Evolutionary conservation across 2,113 vertebrate genomes (phyloP).

Genomic region (Probosciger aterrimus): DNA sequence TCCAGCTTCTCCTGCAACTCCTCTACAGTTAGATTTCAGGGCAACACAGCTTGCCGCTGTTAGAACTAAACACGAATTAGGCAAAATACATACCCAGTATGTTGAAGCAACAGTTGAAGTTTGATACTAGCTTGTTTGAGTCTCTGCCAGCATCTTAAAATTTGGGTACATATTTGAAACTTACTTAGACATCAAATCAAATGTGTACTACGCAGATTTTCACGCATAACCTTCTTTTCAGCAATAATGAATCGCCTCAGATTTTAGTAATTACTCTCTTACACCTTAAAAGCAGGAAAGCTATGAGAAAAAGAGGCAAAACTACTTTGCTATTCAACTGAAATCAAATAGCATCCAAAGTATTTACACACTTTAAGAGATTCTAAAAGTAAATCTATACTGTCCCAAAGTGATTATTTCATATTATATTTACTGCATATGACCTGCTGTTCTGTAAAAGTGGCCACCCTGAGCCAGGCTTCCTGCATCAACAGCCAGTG

Average conservation of each 20-base stretch:
- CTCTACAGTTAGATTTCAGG: neutral
- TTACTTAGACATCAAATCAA: neutral
- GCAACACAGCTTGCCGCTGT: neutral
- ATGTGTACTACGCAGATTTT: neutral
- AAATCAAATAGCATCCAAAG: neutral
- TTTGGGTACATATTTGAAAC: neutral
- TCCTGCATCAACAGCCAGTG: neutral
- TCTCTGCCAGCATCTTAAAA: neutral
- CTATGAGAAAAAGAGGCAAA: neutral
- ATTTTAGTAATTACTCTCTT: conserved; percentile 2
- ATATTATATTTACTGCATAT: neutral
- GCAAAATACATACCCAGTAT: neutral
- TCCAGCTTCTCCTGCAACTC: neutral
- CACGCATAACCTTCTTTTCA: neutral
- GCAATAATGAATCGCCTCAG: neutral
- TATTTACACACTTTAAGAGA: neutral
- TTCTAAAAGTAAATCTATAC: neutral
- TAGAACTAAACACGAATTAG: neutral
- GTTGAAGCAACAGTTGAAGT: conserved; percentile 21
- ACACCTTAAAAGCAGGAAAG: neutral
- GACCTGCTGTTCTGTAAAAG: neutral
- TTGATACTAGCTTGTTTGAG: neutral
- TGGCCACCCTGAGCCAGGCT: neutral
- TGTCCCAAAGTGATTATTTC: neutral
- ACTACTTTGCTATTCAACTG: neutral